These are phyloP conservation scores for Epicauta chinensis DNA, from an alignment of 1,140 invertebrate genomes.

Conservation along the genomic window DNA sequence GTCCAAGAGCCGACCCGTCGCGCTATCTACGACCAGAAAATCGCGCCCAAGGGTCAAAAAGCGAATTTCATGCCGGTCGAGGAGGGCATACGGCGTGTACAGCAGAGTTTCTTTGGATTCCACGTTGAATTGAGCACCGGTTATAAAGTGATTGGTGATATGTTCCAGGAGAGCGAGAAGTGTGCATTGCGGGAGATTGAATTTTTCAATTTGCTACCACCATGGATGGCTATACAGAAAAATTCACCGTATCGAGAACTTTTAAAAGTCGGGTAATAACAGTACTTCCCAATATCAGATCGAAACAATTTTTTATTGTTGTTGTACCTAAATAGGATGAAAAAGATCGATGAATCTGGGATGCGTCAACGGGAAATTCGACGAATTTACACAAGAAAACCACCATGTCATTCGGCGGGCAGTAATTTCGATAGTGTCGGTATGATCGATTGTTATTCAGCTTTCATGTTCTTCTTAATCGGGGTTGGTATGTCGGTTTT, in stretches of 20 bases:
- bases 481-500: conserved; percentile 1
- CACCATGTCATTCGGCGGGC: conserved; percentile 41
- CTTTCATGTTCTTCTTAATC: conserved; percentile 18
- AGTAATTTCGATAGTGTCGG: conserved; percentile 23
- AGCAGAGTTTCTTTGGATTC: conserved; percentile 55
- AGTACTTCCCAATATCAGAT: conserved; percentile 1
- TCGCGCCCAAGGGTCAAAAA: conserved; percentile 48
- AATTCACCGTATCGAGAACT: conserved; percentile 54
- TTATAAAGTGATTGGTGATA: conserved; percentile 54
- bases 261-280: conserved; percentile 55
- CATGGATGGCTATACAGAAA: conserved; percentile 49
- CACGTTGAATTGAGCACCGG: conserved; percentile 51
- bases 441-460: conserved; percentile 18
- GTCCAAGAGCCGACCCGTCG: conserved; percentile 49
- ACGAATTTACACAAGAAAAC: conserved; percentile 50
- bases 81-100: conserved; percentile 50
- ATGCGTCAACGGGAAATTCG: conserved; percentile 47
- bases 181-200: conserved; percentile 56
- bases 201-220: conserved; percentile 49
- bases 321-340: too few species aligned
- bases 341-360: conserved; percentile 50
- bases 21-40: conserved; percentile 53
- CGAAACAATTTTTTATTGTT: too few species aligned
- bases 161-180: conserved; percentile 56
- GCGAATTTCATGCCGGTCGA: conserved; percentile 49